Base-by-base conservation (phyloP, 2,797 vertebrate species). In the Clarias fuscus region DNA sequence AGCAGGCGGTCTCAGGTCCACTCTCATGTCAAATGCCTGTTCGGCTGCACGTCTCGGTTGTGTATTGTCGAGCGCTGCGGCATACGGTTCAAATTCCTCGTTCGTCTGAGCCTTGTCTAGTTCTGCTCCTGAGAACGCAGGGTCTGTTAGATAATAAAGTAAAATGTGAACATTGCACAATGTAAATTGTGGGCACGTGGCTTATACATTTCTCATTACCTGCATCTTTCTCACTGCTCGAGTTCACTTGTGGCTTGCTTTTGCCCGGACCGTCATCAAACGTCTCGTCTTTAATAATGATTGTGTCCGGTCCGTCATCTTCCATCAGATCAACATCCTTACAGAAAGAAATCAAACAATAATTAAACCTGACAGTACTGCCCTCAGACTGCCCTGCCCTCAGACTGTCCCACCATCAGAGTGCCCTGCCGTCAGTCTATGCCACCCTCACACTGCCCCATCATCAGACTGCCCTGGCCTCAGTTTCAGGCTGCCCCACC, bases 261-360 rank as follows among this genome's bases (percentile, higher is more conserved):
- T 92, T 92, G 22, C 93, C 91, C 3, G 93, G 92, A 73, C 91
- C 92, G 64, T 95, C 94, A 6, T 96, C 95, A 68, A 93, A 95
- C 0, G 27, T 85, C 89, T 96, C 95, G 75, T 96, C 95, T 85
- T 96, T 96, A 82, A 96, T 90, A 86, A 93, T 94, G 87, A 95
- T 91, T 78, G 94, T 93, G 64, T 95, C 94, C 8, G 94, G 93
- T 81, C 94, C 93, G 61, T 93, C 90, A 18, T 93, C 90, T 18
- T 93, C 94, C 79, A 94, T 90, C 85, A 95, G 86, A 83, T 94
- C 91, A 30, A 94, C 87, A 30, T 84, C 88, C 95, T 96, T 76
- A 43, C n/a, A 88, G 81, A 81, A 58, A 86, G 83, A 89, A 68
- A 83, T 30, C 24, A 4, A 40, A 59, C 20, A 83, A n/a, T 64